A percentile compares a stretch with the other conserved stretches of the same genome.
phyloP scores from a whole-genome alignment of 2,113 vertebrate genomes.

The Bufo bufo region DNA sequence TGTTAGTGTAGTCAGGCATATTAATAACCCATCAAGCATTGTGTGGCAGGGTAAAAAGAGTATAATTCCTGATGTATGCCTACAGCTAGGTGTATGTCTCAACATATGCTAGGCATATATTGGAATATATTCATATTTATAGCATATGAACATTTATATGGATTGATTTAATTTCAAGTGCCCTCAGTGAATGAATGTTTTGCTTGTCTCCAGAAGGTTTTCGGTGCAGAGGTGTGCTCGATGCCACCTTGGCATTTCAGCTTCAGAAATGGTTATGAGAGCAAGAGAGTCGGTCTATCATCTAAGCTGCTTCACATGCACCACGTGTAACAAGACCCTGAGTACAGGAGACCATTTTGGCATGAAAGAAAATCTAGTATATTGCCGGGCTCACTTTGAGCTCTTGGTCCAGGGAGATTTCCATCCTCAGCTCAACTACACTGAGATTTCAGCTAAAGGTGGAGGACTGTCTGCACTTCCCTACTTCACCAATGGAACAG shows the following conservation, averaged over 20 bases:
- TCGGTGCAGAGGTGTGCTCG: slow-evolving; percentile 99
- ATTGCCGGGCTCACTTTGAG: slow-evolving; percentile 97
- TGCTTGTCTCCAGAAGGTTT: slow-evolving; percentile 95
- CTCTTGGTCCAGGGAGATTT: slow-evolving; percentile 93
- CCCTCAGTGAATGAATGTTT: slow-evolving; percentile 36
- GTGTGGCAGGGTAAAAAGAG: not conserved
- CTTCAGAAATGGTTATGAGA: slow-evolving; percentile 99
- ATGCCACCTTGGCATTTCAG: slow-evolving; percentile 99
- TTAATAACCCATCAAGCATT: not conserved
- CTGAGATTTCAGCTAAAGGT: slow-evolving; percentile 93
- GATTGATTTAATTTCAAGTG: not conserved
- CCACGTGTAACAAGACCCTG: slow-evolving; percentile 97
- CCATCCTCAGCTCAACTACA: slow-evolving; percentile 91
- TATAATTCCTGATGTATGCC: not conserved
- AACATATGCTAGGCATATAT: not conserved
- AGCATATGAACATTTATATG: not conserved
- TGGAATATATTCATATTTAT: not conserved
- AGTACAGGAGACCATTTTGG: slow-evolving; percentile 97
- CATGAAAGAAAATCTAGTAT: slow-evolving; percentile 98
- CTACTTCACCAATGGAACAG: slow-evolving; percentile 91
- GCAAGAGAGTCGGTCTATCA: slow-evolving; percentile 98
- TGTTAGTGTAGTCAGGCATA: too few relatives aligned
- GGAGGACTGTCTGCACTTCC: slow-evolving; percentile 85
- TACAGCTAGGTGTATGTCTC: not conserved
- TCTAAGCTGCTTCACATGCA: slow-evolving; percentile 98